Conservation (phyloP, 2,888 invertebrate species). For the Platypus cylindrus region DNA sequence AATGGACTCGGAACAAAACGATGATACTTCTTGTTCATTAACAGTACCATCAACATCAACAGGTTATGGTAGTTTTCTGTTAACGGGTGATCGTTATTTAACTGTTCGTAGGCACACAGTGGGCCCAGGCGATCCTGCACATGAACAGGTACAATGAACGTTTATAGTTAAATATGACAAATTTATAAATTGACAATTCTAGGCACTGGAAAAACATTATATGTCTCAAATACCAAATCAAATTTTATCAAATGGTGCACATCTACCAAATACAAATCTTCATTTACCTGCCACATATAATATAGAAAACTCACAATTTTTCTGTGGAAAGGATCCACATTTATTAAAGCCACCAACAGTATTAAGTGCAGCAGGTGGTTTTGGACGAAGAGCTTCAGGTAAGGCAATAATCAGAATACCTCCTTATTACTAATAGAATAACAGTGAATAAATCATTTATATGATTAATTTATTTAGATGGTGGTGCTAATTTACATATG, state of each 20-base stretch:
- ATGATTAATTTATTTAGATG: conserved; percentile 43
- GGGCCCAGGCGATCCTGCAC: conserved; percentile 81
- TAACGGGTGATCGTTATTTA: conserved; percentile 36
- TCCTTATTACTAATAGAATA: too few relatives aligned
- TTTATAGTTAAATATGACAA: background rate
- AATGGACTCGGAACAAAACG: conserved; percentile 36
- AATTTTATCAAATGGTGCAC: conserved; percentile 27
- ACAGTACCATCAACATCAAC: conserved; percentile 26
- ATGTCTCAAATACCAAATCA: conserved; percentile 28
- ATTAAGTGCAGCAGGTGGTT: conserved; percentile 70
- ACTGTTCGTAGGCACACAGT: conserved; percentile 82
- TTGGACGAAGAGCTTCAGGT: conserved; percentile 77
- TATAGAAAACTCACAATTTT: conserved; percentile 72
- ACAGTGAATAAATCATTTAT: background rate
- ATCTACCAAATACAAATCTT: conserved; percentile 66
- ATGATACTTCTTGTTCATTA: conserved; percentile 26
- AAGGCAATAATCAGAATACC: too few relatives aligned
- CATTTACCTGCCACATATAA: conserved; percentile 66
- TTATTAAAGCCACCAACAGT: conserved; percentile 86
- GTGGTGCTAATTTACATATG: conserved; percentile 83
- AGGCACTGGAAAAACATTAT: conserved; percentile 42
- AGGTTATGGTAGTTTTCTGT: conserved; percentile 25
- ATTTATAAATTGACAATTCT: conserved; percentile 9
- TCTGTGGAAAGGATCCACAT: conserved; percentile 86
- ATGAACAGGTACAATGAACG: conserved; percentile 45